Base-by-base conservation (phyloP, 2,797 vertebrate species). In the Enteromius fasciolatus region DNA sequence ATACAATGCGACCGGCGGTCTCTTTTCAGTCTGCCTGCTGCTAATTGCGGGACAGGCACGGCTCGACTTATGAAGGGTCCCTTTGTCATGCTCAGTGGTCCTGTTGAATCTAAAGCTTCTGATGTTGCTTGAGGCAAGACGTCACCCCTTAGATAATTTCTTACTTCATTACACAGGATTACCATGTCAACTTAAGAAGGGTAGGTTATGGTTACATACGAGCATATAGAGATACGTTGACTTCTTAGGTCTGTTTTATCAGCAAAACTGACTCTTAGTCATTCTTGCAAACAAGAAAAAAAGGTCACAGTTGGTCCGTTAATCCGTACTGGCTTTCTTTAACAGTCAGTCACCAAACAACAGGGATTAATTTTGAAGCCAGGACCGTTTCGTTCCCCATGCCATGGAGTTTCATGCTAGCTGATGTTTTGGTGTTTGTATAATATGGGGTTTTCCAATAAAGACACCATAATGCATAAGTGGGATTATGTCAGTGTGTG, bases 31-130 rank as follows among this genome's bases (percentile, higher is more conserved):
- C 91, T 92, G 91, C 91, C 89, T 92, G 89, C 90, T 76, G 87
- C 95, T 96, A 95, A 95, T 93, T 96, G 92, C 92, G 81, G 93
- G 87, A 87, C 87, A 91, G 93, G 95, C 94, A 96, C 95, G 91
- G 92, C 95, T 91, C 78, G 31, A 84, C 85, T 17, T 82, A 91
- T 96, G 95, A 97, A 96, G 96, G 95, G 89, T 88, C 66, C 91
- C 94, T 95, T 83, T 83, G 74, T 83, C 64, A 97, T 97, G 95
- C 86, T 79, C 86, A 85, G 90, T 91, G 94, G 91, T 90, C 88
- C 88, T 92, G 92, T 93, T 94, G 93, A 89, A 93, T 92, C 90
- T 4, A 14, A 80, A 90, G 87, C 89, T 91, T 94, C 93, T 91
- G 92, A 92, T 92, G 86, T 87, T 86, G 89, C 89, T 90, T 78